A percentile compares a stretch with the other conserved stretches of the same genome.
Conservation (phyloP, 2,888 invertebrate genomes). For the Amaurobius ferox region DNA sequence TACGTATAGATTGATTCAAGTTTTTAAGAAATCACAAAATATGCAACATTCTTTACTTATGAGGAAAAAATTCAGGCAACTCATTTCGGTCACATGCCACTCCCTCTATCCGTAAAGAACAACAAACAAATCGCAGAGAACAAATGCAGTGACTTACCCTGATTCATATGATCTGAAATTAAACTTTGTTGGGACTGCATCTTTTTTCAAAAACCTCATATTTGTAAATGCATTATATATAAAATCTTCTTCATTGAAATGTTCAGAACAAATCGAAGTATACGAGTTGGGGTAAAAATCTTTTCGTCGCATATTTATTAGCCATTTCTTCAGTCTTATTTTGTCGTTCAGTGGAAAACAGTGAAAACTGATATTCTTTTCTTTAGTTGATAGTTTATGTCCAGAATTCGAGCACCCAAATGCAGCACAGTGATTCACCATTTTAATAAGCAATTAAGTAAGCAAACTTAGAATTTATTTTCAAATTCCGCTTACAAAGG, state of each 20-base stretch:
- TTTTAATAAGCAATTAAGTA: no score
- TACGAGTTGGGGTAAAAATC: background rate
- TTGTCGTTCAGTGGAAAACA: background rate
- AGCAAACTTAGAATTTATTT: no score
- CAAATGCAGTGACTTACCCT: no score
- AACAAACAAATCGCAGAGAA: no score
- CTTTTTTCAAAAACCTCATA: background rate
- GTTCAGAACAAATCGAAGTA: background rate
- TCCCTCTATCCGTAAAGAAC: background rate
- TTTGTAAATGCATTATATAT: background rate
- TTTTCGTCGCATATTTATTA: background rate
- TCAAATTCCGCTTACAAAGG: no score
- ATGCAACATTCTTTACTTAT: no score
- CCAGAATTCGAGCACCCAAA: background rate
- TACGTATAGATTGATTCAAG: no score
- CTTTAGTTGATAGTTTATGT: background rate
- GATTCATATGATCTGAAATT: background rate
- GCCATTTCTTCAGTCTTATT: background rate
- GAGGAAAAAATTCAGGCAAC: no score
- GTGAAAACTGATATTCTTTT: background rate
- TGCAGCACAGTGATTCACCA: background rate
- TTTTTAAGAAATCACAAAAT: no score
- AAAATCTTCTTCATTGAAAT: constrained; percentile 2
- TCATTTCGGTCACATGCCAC: background rate
- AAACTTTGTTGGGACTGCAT: background rate